Evolutionary conservation across 1,140 invertebrate genomes (phyloP).

Genomic region (Manduca sexta): DNA sequence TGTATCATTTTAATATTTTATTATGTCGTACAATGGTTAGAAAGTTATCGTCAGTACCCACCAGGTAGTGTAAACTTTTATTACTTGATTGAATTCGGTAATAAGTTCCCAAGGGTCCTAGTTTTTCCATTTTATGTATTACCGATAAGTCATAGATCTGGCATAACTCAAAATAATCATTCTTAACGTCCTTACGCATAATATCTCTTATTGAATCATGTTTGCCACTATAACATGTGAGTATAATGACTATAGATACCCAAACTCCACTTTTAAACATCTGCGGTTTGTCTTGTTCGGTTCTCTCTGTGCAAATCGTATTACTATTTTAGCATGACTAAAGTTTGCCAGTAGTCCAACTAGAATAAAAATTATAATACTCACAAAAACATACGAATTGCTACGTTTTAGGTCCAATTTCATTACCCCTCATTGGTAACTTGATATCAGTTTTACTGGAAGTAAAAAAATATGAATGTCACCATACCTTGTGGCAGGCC

Average conservation of each 20-base stretch:
- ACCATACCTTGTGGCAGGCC: slow-evolving; percentile 47
- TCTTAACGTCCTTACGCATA: no score
- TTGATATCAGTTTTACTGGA: slow-evolving; percentile 40
- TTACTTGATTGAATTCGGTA: background rate
- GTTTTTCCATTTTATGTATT: no score
- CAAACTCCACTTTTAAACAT: no score
- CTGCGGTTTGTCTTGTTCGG: no score
- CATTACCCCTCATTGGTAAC: slow-evolving; percentile 48
- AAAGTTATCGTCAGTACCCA: slow-evolving; percentile 12
- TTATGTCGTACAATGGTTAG: background rate
- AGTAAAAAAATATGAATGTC: slow-evolving; percentile 38
- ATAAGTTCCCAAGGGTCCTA: background rate
- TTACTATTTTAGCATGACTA: no score
- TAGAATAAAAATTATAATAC: background rate
- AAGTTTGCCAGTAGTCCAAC: no score
- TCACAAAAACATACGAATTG: background rate
- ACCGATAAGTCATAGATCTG: no score
- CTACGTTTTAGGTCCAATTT: slow-evolving; percentile 43
- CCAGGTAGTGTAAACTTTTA: slow-evolving; percentile 10
- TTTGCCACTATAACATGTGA: no score
- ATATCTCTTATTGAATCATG: no score
- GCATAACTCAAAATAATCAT: no score
- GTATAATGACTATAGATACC: no score
- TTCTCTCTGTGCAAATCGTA: no score
- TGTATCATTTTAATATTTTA: slow-evolving; percentile 6